Conservation (phyloP, 1,140 invertebrate genomes). For the Callitettix versicolor region DNA sequence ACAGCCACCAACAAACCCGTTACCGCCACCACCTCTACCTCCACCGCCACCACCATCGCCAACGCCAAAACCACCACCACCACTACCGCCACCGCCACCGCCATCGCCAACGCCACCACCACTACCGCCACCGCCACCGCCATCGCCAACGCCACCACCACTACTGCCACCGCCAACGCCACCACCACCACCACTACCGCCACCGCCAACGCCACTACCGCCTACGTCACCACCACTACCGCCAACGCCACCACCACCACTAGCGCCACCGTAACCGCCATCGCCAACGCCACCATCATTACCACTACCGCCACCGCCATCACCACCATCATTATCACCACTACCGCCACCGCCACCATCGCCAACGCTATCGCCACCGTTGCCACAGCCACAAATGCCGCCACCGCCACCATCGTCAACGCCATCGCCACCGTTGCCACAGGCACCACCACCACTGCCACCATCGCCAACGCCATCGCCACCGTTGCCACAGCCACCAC, state of each 20-base stretch:
- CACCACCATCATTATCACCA: background rate
- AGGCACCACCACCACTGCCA: background rate
- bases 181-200: too few species aligned
- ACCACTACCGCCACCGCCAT: constrained; percentile 2
- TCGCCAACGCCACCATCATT: background rate
- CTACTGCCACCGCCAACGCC: too few species aligned
- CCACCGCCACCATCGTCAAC: background rate
- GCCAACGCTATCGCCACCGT: background rate
- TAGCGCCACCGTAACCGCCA: background rate
- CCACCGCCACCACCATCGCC: too few species aligned
- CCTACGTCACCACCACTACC: background rate
- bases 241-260: constrained; percentile 6
- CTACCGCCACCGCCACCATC: background rate
- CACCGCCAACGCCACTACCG: background rate
- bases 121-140: too few species aligned
- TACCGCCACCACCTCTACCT: too few species aligned
- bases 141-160: too few species aligned
- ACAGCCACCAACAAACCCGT: too few species aligned
- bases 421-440: too few species aligned
- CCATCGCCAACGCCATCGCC: background rate
- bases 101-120: too few species aligned
- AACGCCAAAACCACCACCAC: too few species aligned
- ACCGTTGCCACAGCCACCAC: too few species aligned
- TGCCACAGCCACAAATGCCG: background rate
- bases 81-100: too few species aligned